Conservation (phyloP, 2,888 invertebrate species). For the Philonicus albiceps region DNA sequence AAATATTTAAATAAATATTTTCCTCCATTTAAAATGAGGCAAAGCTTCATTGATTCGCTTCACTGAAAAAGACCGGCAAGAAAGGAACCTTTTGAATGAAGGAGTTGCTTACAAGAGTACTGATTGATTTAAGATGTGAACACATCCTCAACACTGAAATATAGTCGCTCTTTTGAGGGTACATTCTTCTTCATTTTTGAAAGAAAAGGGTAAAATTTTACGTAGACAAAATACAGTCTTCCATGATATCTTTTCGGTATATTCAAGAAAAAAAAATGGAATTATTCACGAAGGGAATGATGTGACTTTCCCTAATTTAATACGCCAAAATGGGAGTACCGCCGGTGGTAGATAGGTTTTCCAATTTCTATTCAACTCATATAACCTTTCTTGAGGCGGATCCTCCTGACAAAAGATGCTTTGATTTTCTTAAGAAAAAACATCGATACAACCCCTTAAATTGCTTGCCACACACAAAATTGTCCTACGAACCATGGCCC, state of each 20-base stretch:
- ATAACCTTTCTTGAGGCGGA: background rate
- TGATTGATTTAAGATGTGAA: background rate
- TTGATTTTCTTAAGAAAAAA: background rate
- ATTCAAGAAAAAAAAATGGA: background rate
- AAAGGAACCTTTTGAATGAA: background rate
- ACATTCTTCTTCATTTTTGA: background rate
- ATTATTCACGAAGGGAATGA: background rate
- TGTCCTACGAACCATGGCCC: background rate
- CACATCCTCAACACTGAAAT: background rate
- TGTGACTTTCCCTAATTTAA: background rate
- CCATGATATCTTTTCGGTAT: background rate
- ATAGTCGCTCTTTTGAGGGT: background rate
- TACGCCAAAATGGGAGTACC: background rate
- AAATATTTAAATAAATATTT: background rate
- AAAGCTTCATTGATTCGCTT: background rate
- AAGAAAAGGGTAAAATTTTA: background rate
- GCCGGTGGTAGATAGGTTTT: background rate
- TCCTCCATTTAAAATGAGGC: background rate
- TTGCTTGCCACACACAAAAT: background rate
- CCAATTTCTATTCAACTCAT: background rate
- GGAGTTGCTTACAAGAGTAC: background rate
- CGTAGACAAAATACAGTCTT: background rate
- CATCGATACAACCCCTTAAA: background rate
- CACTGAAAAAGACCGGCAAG: background rate
- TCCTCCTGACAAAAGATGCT: background rate